These are phyloP conservation scores for Anneissia japonica DNA, from an alignment of 35 echinoderm and acorn worm genomes.

Conservation along the genomic window DNA sequence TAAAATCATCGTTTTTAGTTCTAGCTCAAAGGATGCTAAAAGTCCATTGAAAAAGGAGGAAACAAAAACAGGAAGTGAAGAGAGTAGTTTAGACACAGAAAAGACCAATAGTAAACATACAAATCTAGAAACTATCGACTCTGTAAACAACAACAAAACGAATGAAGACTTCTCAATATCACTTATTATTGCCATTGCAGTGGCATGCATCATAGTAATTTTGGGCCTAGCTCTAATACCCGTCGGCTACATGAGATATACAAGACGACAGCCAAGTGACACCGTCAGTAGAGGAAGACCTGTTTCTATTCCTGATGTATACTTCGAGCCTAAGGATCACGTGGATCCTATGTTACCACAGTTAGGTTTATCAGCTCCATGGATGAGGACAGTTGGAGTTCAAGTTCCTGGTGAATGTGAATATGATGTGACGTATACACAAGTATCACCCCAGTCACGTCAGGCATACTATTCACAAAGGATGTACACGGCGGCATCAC, in stretches of 20 bases:
- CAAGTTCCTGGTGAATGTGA: constrained; percentile 1
- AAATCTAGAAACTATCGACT: too few relatives aligned
- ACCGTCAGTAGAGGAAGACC: not conserved
- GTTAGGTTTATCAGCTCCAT: not conserved
- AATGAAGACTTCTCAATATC: not conserved
- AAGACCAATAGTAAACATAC: too few relatives aligned
- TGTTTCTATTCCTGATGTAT: not conserved
- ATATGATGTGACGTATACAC: not conserved
- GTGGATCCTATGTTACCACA: not conserved
- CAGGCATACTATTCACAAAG: not conserved
- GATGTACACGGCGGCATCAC: not conserved
- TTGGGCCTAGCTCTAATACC: not conserved
- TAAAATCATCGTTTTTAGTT: too few relatives aligned
- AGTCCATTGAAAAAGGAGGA: too few relatives aligned
- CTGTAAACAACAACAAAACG: not conserved
- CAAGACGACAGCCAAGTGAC: not conserved
- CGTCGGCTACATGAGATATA: not conserved
- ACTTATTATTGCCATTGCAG: not conserved
- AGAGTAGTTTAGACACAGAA: too few relatives aligned
- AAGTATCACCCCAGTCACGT: not conserved
- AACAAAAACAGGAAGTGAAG: too few relatives aligned
- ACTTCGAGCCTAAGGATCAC: not conserved
- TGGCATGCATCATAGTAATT: not conserved
- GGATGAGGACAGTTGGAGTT: not conserved
- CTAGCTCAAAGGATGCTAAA: too few relatives aligned